A percentile compares a stretch with the other conserved stretches of the same genome.
These are phyloP conservation scores for Anarrhichthys ocellatus DNA, from an alignment of 2,113 vertebrate species.

Conservation along the genomic window DNA sequence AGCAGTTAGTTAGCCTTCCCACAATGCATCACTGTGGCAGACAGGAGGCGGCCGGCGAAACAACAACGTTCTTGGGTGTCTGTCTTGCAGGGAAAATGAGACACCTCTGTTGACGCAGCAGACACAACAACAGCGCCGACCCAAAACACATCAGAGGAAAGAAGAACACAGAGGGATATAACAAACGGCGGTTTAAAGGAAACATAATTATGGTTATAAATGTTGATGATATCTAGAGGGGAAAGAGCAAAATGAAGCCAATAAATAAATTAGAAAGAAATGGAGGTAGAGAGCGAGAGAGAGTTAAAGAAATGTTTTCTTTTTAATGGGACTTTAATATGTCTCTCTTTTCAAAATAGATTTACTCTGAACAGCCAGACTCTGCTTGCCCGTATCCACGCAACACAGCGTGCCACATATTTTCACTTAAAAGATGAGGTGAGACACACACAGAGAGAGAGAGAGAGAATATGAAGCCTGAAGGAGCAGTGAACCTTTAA, in stretches of 20 bases:
- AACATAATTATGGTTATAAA: slow-evolving; percentile 28
- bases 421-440: slow-evolving; percentile 22
- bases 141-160: slow-evolving; percentile 40
- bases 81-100: slow-evolving; percentile 37
- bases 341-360: slow-evolving; percentile 28
- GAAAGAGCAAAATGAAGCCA: slow-evolving; percentile 21
- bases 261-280: not conserved
- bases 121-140: slow-evolving; percentile 45
- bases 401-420: slow-evolving; percentile 11
- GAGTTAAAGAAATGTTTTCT: slow-evolving; percentile 19
- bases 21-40: slow-evolving; percentile 47
- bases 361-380: slow-evolving; percentile 16
- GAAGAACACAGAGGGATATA: slow-evolving; percentile 30
- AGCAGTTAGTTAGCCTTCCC: slow-evolving; percentile 49
- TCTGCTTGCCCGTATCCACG: not conserved
- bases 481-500: slow-evolving; percentile 25
- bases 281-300: not conserved
- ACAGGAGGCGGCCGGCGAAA: slow-evolving; percentile 41
- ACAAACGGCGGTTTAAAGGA: slow-evolving; percentile 21
- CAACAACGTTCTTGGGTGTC: slow-evolving; percentile 44
- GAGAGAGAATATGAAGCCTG: slow-evolving; percentile 5
- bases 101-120: slow-evolving; percentile 30
- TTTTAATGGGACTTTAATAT: slow-evolving; percentile 26
- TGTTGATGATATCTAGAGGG: slow-evolving; percentile 66
- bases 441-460: slow-evolving; percentile 24